These are phyloP conservation scores for Leucophenga montana DNA, from an alignment of 2,888 invertebrate species.

Conservation along the genomic window DNA sequence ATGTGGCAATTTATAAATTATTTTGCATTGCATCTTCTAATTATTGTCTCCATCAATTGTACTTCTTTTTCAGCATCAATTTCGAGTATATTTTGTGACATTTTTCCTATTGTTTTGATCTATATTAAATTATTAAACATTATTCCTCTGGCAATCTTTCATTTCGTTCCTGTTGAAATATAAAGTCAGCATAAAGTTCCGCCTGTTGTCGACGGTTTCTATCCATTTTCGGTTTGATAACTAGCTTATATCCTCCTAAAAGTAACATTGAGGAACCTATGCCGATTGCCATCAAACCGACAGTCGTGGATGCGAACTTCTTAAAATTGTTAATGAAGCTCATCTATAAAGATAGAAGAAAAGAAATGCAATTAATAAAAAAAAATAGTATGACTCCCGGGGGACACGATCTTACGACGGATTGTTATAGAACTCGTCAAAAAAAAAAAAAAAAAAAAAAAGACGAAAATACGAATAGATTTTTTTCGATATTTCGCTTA, in stretches of 20 bases:
- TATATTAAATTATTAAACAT: not conserved
- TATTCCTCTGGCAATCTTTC: slow-evolving; percentile 1
- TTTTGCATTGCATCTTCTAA: not conserved
- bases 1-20: no score
- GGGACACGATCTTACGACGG: no score
- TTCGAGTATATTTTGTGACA: no score
- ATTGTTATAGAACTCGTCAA: no score
- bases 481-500: no score
- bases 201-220: slow-evolving; percentile 60
- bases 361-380: not conserved
- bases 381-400: no score
- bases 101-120: not conserved
- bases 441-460: no score
- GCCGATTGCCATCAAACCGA: slow-evolving; percentile 66
- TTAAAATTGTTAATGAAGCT: slow-evolving; percentile 61
- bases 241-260: slow-evolving; percentile 55
- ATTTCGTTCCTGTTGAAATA: slow-evolving; percentile 64
- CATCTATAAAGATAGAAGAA: slow-evolving; percentile 62
- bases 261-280: slow-evolving; percentile 58
- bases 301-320: slow-evolving; percentile 54
- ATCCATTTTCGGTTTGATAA: slow-evolving; percentile 62
- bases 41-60: not conserved
- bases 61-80: not conserved
- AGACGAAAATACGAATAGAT: no score
- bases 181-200: slow-evolving; percentile 67